A percentile compares a stretch with the other conserved stretches of the same genome.
phyloP scores from a whole-genome alignment of 2,888 invertebrate genomes.

The Watsonalla cultraria region DNA sequence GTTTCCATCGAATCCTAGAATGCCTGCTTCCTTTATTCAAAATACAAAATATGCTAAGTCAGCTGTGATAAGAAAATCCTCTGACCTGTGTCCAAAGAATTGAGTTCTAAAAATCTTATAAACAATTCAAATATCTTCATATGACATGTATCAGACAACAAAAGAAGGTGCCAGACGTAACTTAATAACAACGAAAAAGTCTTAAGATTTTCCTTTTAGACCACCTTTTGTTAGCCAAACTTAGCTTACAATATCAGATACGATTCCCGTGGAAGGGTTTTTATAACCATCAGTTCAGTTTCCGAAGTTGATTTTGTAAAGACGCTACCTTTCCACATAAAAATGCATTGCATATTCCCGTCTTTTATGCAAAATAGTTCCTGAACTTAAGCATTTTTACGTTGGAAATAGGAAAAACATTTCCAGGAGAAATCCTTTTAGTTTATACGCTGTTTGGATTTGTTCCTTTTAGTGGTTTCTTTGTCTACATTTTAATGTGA shows the following conservation, averaged over 20 bases:
- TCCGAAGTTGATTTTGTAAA: background rate
- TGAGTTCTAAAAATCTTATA: too few relatives aligned
- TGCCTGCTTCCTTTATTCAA: too few relatives aligned
- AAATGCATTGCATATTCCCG: constrained; percentile 32
- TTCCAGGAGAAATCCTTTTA: constrained; percentile 25
- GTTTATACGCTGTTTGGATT: constrained; percentile 21
- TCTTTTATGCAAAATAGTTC: constrained; percentile 39
- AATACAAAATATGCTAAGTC: too few relatives aligned
- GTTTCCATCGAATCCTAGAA: too few relatives aligned
- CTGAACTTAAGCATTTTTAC: constrained; percentile 35
- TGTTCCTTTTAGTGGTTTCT: constrained; percentile 25
- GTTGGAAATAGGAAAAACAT: constrained; percentile 17
- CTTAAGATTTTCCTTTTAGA: too few relatives aligned
- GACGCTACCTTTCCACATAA: constrained; percentile 16
- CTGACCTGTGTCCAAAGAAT: too few relatives aligned
- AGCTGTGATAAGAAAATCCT: too few relatives aligned
- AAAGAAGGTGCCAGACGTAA: too few relatives aligned
- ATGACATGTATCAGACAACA: too few relatives aligned
- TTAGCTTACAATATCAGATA: background rate
- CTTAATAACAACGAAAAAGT: too few relatives aligned
- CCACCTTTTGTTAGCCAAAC: background rate
- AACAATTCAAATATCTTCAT: too few relatives aligned
- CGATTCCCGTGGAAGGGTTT: background rate
- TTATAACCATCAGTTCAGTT: background rate
- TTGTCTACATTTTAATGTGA: constrained; percentile 10